Evolutionary conservation across 2,797 vertebrate species (phyloP), one percentile per base, ranked within the genome.

Genomic region (Thamnophis elegans): DNA sequence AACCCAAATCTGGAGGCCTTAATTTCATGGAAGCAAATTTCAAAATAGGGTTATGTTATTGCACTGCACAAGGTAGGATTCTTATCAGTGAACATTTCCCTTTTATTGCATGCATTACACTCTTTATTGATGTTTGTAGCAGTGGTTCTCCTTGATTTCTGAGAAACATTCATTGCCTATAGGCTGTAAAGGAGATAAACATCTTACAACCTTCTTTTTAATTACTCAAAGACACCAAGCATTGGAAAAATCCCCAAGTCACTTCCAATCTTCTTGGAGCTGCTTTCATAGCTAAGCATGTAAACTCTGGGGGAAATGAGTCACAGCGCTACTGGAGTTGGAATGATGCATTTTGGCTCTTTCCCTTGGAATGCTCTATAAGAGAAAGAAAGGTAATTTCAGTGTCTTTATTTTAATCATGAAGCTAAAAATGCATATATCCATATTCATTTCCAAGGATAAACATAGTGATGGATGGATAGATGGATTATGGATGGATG

Each of bases 231-330:
- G 92, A 94, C 90, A 89, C 88, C 85, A 90, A 89, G 56, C 56
- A 8, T 58, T 85, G 88, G 78, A n/a, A 68, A 91, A 18, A 58
- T 55, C 92, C 91, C 92, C 91, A 73, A 68, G 60, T 0, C 87
- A 78, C 91, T 95, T 96, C 90, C 89, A 93, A 82, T 68, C 92
- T 94, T 60, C 90, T 42, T 91, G 51, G 51, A 85, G 47, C 92
- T 96, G 92, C 94, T 89, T 95, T 89, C 92, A 90, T 93, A 94
- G 25, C 51, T 92, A 92, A 91, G 90, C 0, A 16, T 93, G 0
- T 0, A 89, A 92, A 20, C 22, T 13, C 12, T 32, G 20, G 13
- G 59, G 2, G 8, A 56, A 14, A 65, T 51, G 59, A 68, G 20
- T 53, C 54, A 54, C 1, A 14, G 36, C 18, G 9, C 22, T 36